These are phyloP conservation scores for Perithous albicinctus DNA, from an alignment of 2,888 invertebrate species.

Conservation along the genomic window DNA sequence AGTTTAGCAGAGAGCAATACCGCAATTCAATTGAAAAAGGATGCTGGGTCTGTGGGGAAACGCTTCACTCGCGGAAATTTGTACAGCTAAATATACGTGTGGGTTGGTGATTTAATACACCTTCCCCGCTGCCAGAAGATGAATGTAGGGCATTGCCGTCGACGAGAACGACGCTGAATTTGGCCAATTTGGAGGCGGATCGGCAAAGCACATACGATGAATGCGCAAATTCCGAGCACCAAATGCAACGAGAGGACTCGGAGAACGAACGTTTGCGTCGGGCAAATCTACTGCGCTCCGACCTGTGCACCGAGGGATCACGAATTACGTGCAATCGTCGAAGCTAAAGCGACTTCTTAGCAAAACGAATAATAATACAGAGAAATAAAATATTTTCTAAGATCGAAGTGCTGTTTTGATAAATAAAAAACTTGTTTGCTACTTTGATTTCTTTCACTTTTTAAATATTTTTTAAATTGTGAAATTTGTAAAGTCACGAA, in stretches of 20 bases:
- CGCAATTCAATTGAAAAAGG: conserved; percentile 27
- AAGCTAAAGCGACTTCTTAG: conserved; percentile 6
- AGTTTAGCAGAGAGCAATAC: neutral
- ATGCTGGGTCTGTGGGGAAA: conserved; percentile 16
- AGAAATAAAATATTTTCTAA: too few species aligned
- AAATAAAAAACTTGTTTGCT: too few species aligned
- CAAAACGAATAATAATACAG: neutral
- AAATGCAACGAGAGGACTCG: conserved; percentile 9
- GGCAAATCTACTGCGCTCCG: neutral
- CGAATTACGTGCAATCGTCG: conserved; percentile 1
- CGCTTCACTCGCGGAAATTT: conserved; percentile 5
- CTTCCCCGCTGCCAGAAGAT: neutral
- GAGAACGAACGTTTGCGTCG: conserved; percentile 9
- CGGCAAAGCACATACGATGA: conserved; percentile 17
- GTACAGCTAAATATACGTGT: neutral
- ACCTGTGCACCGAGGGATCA: neutral
- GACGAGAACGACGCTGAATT: conserved; percentile 10
- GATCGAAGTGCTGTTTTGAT: too few species aligned
- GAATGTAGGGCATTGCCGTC: conserved; percentile 35
- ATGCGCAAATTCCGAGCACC: neutral
- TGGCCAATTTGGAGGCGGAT: conserved; percentile 26
- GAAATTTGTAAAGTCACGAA: too few species aligned
- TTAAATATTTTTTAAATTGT: too few species aligned
- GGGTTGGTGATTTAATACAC: conserved; percentile 17
- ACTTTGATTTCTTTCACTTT: too few species aligned